Evolutionary conservation across 2,797 vertebrate genomes (phyloP), one percentile per base, ranked within the genome.

Genomic region (Austrolebias charrua): DNA sequence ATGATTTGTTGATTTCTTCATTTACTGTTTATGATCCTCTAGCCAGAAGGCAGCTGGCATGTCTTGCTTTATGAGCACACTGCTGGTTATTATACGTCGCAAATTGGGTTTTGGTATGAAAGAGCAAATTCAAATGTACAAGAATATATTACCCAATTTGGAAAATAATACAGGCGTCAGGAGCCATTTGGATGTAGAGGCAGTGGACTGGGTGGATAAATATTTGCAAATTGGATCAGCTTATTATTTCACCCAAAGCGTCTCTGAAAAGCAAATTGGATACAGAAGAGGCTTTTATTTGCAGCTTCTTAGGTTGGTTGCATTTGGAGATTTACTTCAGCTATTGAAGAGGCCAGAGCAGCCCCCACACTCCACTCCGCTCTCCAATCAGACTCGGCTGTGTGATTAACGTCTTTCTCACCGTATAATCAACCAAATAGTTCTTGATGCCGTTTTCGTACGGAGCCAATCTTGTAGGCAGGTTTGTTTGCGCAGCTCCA

Each of bases 211-310:
- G 69, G 81, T 85, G 88, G 88, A 91, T 90, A 92, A 90, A 91
- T 91, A 89, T 90, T 90, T 90, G 76, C 79, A 91, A 91, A 92
- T 91, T 90, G 88, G 86, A 91, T 90, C 81, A 82, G 73, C 85
- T 91, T 92, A 90, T 91, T 92, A 91, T 90, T 89, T 91, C 75
- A 86, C 81, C 85, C 82, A 87, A 84, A 90, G 90, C 81, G 73
- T 89, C 80, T 82, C 76, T 83, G 82, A 82, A 84, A 84, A 88
- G 83, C 82, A 91, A 92, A 92, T 91, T 90, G 84, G 85, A 88
- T 86, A 82, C 82, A 86, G 86, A 81, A 54, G 79, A 68, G 81
- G 84, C 78, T 90, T 87, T 89, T 86, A 88, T 92, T 91, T 83
- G 80, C 69, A 74, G 76, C 72, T 70, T 88, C 85, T 86, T 85